phyloP scores from a whole-genome alignment of 2,888 invertebrate genomes.

The Calameuta pallipes region DNA sequence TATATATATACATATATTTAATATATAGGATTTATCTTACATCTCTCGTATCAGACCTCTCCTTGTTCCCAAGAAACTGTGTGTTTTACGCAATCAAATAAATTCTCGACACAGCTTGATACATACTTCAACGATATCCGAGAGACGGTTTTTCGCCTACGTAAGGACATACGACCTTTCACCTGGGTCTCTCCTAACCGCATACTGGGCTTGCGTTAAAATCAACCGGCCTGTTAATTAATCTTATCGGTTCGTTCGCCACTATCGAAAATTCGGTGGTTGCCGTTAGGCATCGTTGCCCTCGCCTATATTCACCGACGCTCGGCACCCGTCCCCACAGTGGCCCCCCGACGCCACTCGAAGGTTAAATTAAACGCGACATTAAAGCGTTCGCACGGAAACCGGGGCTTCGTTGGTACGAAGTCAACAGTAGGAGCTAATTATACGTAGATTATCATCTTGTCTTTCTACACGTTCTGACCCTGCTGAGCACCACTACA shows the following conservation, averaged over 20 bases:
- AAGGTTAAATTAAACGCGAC: constrained; percentile 29
- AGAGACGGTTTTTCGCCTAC: not conserved
- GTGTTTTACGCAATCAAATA: not conserved
- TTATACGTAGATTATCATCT: constrained; percentile 50
- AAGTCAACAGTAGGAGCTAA: constrained; percentile 40
- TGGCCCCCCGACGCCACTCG: not conserved
- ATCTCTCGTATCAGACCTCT: not conserved
- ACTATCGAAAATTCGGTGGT: not conserved
- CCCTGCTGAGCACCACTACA: constrained; percentile 24
- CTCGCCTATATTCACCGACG: not conserved
- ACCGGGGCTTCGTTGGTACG: constrained; percentile 6
- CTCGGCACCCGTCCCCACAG: not conserved
- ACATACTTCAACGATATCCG: not conserved
- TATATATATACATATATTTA: not conserved
- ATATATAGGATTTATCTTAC: not conserved
- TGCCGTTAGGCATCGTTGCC: not conserved
- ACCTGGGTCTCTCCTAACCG: not conserved
- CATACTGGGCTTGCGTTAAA: not conserved
- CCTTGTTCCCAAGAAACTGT: not conserved
- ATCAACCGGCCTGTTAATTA: not conserved
- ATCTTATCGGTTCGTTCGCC: not conserved
- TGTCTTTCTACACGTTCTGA: constrained; percentile 33
- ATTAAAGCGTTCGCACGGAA: constrained; percentile 9
- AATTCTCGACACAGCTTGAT: not conserved
- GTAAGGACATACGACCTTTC: not conserved